Conservation (phyloP, 2,113 vertebrate genomes). For the Aegotheles bennettii region DNA sequence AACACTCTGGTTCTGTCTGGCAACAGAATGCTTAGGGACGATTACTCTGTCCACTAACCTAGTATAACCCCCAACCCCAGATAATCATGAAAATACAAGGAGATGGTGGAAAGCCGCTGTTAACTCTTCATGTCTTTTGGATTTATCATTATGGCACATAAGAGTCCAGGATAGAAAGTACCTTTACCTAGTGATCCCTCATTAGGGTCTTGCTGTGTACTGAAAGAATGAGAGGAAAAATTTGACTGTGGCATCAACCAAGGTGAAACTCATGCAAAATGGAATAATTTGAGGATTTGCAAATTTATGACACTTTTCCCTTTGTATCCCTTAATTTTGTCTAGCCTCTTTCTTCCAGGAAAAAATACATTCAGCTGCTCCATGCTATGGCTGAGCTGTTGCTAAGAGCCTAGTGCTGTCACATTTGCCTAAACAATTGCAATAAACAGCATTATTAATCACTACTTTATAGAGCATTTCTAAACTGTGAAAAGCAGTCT, state of each 20-base stretch:
- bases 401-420: not conserved
- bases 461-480: not conserved
- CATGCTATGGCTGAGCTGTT: not conserved
- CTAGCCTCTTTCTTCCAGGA: not conserved
- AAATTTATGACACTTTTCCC: not conserved
- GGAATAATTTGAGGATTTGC: not conserved
- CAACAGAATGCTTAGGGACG: not conserved
- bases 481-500: not conserved
- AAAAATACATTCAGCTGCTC: not conserved
- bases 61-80: not conserved
- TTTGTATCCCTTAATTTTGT: not conserved
- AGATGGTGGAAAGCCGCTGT: not conserved
- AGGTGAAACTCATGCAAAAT: not conserved
- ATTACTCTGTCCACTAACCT: not conserved
- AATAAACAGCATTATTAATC: constrained; percentile 23
- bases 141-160: not conserved
- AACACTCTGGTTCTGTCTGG: not conserved
- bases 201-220: not conserved
- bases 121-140: not conserved
- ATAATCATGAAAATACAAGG: not conserved
- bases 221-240: not conserved
- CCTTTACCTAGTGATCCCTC: not conserved
- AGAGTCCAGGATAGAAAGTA: not conserved
- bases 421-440: not conserved
- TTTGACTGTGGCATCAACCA: not conserved